Evolutionary conservation across 2,888 invertebrate species (phyloP), one percentile per base, ranked within the genome.

Genomic region (Drosophila algonquin): DNA sequence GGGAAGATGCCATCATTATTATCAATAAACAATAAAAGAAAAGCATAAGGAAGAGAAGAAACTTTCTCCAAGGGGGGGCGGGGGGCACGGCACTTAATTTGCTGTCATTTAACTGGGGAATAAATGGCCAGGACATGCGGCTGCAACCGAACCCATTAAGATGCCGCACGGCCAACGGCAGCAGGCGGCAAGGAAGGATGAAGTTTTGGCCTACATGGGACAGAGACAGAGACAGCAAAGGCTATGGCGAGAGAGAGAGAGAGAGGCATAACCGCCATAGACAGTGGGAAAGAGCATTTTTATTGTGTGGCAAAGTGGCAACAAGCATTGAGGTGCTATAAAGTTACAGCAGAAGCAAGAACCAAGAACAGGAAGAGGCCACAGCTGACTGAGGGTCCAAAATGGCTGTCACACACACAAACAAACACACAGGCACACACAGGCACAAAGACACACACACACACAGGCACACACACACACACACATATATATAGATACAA

Each of bases 101-200:
- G 72, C 75, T 86, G 81, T 74, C 81, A 71, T 86, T 88, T 80
- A 86, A 79, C 79, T 75, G 70, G 77, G 2, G 75, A 83, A 88
- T 75, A 77, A 84, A 84, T 81, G 81, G 67, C 65, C 76, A 65
- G 61, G 76, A 80, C 73, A 81, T 79, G 84, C 64, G 71, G 73
- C 68, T 67, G 73, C 69, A 73, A 46, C 50, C 40, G 48, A 55
- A 71, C 62, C 72, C 61, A 61, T 72, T 72, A 62, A 46, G 54
- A 72, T 12, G 53, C 69, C 60, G 21, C 45, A 54, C 21, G 51
- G n/a, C n/a, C n/a, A n/a, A n/a, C n/a, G 21, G 21, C 12, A 35
- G 12, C 14, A 53, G 35, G 24, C 45, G 53, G 45, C 32, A 60
- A 50, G 48, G 59, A 45, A 69, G 48, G 44, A 69, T 55, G 70